Evolutionary conservation across 1,140 invertebrate genomes (phyloP), one percentile per base, ranked within the genome.

Genomic region (Choristoneura fumiferana): DNA sequence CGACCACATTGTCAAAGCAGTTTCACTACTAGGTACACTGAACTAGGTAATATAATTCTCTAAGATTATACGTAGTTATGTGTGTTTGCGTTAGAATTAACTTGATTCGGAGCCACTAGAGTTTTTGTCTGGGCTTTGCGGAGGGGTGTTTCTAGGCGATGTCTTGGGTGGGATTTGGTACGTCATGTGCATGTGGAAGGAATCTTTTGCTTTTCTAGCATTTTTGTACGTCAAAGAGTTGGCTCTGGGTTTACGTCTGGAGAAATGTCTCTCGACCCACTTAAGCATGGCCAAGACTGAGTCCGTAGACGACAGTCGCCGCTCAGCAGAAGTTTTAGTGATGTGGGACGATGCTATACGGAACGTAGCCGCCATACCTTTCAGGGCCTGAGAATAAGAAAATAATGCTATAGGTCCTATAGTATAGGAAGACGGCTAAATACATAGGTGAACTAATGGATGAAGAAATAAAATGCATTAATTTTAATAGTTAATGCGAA

Each of bases 331-430:
- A 0, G 96, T 97, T 66, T 94, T 94, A n/a, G 95, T 94, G 65
- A 96, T 96, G 65, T 94, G 92, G 1, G 95, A 96, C 0, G 94
- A 94, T 0, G 95, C 94, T 1, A 98, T 95, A 29, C 96, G 92
- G 91, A 97, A 98, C 5, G 96, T 97, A 0, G 95, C 94, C 1
- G 96, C 96, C 95, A 98, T 97, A 78, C 95, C 95, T 91, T 96
- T 96, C 10, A 96, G 78, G 3, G 95, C 94, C 94, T 96, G 67
- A 22, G 35, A 53, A 61, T 52, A 8, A 15, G 62, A 45, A 17
- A 53, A 14, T 29, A 54, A n/a, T 4, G 36, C n/a, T 6, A 36
- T 12, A 36, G 6, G n/a, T n/a, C n/a, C n/a, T n/a, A n/a, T n/a
- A n/a, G n/a, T n/a, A n/a, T n/a, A n/a, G n/a, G n/a, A n/a, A n/a